A percentile compares a stretch with the other conserved stretches of the same genome.
phyloP scores from a whole-genome alignment of 2,113 vertebrate species.

The Spea multiplicata region DNA sequence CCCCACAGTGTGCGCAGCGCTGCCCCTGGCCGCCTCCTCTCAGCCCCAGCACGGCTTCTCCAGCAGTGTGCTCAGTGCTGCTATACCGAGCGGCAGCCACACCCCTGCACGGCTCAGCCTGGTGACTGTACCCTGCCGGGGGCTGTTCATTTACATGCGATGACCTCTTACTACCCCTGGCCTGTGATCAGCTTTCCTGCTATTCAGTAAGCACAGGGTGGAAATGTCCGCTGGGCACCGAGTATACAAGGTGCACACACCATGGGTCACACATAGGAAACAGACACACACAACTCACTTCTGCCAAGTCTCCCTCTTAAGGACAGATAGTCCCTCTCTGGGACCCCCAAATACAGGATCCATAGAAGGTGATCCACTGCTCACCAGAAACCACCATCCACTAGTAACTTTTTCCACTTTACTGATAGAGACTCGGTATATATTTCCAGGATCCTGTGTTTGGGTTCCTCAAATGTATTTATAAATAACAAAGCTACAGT shows the following conservation, averaged over 20 bases:
- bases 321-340: too few species aligned
- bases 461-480: too few species aligned
- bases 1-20: not conserved
- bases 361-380: too few species aligned
- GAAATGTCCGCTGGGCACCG: not conserved
- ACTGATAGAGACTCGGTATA: too few species aligned
- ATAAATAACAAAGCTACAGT: too few species aligned
- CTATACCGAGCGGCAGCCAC: slow-evolving; percentile 65
- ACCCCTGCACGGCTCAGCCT: slow-evolving; percentile 60
- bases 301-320: too few species aligned
- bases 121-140: slow-evolving; percentile 1
- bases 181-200: not conserved
- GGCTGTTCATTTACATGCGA: not conserved
- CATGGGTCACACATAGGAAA: too few species aligned
- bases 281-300: too few species aligned
- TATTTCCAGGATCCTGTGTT: too few species aligned
- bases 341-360: too few species aligned
- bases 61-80: slow-evolving; percentile 51
- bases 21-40: not conserved
- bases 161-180: slow-evolving; percentile 48
- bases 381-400: too few species aligned
- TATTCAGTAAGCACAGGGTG: not conserved
- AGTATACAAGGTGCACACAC: not conserved
- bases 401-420: too few species aligned
- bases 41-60: not conserved